Evolutionary conservation across 2,113 vertebrate species (phyloP), one percentile per base, ranked within the genome.

Genomic region (Percopsis transmontana): DNA sequence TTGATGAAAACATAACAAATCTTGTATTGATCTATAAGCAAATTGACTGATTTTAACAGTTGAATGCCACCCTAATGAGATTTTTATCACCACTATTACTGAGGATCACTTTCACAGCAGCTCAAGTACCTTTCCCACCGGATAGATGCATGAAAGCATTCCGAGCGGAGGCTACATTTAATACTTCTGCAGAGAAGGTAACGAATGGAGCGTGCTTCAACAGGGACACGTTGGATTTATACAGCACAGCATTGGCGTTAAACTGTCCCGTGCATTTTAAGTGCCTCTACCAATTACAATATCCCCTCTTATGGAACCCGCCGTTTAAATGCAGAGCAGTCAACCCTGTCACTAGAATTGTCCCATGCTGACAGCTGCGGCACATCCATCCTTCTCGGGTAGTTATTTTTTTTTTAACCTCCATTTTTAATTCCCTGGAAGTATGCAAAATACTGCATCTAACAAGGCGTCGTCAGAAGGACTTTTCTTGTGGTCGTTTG

Each of bases 241-340:
- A 64, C 66, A 61, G 20, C 20, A 19, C 33, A 51, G 68, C 48
- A 47, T n/a, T 62, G 68, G 69, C 65, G 48, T 42, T 62, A 60
- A 78, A 71, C 45, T n/a, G 11, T 19, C 41, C 38, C 19, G n/a
- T 21, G 20, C 27, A 1, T 54, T 80, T 72, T 60, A 74, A 74
- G 68, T 54, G 62, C 42, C 51, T 66, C 53, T 5, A 3, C 66
- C 66, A 23, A 66, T 79, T 60, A 71, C 61, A 66, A 73, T 64
- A 64, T 52, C 33, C 64, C 55, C 67, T 52, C 72, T 70, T 58
- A 72, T 67, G 62, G 74, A 69, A 40, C 47, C 76, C 59, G 58
- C 77, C 74, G 23, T 27, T 38, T 24, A 45, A 75, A 73, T 79
- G 66, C 64, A 70, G 66, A 80, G 70, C 68, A 41, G 44, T 60